phyloP scores from a whole-genome alignment of 92 coral and sea anemone genomes.

The Epizoanthus stellaris region DNA sequence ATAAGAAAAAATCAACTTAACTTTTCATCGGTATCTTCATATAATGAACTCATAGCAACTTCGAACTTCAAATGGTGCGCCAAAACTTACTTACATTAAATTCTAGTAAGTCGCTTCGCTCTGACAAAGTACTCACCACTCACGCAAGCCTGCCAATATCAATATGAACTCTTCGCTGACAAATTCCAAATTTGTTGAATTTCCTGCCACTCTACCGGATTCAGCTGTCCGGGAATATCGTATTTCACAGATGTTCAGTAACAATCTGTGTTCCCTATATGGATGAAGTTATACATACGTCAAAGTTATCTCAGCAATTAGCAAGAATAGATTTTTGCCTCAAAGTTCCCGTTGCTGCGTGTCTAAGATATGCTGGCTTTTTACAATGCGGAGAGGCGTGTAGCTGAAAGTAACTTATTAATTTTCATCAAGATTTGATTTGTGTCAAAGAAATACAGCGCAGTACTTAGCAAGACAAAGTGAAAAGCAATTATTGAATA shows the following conservation, averaged over 20 bases:
- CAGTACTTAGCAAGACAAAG: constrained; percentile 18
- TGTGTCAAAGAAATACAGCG: constrained; percentile 33
- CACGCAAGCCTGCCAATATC: background rate
- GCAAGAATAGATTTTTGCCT: background rate
- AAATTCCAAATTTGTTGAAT: background rate
- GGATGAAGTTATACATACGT: constrained; percentile 6
- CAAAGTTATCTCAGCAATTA: constrained; percentile 7
- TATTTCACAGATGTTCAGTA: background rate
- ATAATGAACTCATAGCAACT: background rate
- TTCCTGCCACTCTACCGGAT: background rate
- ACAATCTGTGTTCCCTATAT: background rate
- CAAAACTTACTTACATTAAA: too few species aligned
- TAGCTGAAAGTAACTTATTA: background rate
- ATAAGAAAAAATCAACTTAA: background rate
- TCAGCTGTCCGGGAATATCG: constrained; percentile 20
- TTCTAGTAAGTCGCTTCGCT: background rate
- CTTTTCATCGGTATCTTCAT: constrained; percentile 3
- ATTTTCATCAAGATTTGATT: constrained; percentile 29
- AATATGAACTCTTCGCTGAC: background rate
- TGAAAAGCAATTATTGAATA: constrained; percentile 16
- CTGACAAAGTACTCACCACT: constrained; percentile 19
- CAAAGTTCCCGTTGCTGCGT: constrained; percentile 26
- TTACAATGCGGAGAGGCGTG: constrained; percentile 8
- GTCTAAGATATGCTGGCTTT: background rate
- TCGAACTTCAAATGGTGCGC: background rate